These are phyloP conservation scores for Microchirus variegatus DNA, from an alignment of 2,797 vertebrate species.

Conservation along the genomic window DNA sequence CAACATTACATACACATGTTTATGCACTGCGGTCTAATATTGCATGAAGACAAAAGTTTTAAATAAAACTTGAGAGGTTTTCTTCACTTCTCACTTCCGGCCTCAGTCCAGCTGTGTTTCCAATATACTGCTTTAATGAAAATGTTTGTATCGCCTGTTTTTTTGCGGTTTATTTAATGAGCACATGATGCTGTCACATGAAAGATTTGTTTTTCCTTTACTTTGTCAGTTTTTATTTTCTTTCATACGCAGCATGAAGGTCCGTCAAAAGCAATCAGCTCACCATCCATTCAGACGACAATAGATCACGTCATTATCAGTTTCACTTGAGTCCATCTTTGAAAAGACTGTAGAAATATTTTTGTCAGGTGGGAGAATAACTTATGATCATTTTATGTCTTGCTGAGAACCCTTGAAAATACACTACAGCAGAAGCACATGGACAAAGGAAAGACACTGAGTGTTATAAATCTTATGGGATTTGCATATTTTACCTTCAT, in stretches of 20 bases:
- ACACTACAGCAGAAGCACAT: slow-evolving; percentile 66
- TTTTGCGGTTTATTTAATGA: slow-evolving; percentile 68
- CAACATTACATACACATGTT: neutral
- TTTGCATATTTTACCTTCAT: slow-evolving; percentile 73
- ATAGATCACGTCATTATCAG: slow-evolving; percentile 76
- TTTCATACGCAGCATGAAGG: slow-evolving; percentile 64
- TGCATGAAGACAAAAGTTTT: slow-evolving; percentile 29
- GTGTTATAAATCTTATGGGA: slow-evolving; percentile 78
- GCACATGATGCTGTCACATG: slow-evolving; percentile 73
- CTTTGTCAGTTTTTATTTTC: slow-evolving; percentile 70
- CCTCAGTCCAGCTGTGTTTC: slow-evolving; percentile 42
- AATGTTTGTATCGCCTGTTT: slow-evolving; percentile 70
- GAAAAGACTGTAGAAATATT: slow-evolving; percentile 61
- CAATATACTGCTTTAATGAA: slow-evolving; percentile 59
- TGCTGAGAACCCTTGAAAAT: slow-evolving; percentile 79
- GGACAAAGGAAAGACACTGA: slow-evolving; percentile 66
- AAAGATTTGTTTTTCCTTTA: slow-evolving; percentile 58
- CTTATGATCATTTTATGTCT: slow-evolving; percentile 77
- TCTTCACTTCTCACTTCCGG: slow-evolving; percentile 30
- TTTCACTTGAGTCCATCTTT: slow-evolving; percentile 70
- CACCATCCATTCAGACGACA: slow-evolving; percentile 59
- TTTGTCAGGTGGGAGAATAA: slow-evolving; percentile 79
- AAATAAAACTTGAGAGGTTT: slow-evolving; percentile 33
- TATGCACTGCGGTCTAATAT: slow-evolving; percentile 6
- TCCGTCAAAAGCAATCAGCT: slow-evolving; percentile 64